phyloP scores from a whole-genome alignment of 30 jellyfish, hydroid and myxozoan species.

The Turritopsis rubra region DNA sequence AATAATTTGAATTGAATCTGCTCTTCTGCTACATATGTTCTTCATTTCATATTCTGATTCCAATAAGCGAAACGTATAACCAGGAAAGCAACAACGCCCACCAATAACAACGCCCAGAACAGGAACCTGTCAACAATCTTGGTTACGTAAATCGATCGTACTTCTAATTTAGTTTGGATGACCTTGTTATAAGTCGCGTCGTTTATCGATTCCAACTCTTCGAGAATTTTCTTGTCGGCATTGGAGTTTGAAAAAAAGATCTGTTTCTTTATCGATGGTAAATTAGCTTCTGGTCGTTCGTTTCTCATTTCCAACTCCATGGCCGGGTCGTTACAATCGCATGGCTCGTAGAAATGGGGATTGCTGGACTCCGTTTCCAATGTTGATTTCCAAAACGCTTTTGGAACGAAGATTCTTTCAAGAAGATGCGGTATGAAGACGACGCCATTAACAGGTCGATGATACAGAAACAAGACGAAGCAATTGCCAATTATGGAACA shows the following conservation, averaged over 20 bases:
- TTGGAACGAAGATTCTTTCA: neutral
- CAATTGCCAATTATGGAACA: neutral
- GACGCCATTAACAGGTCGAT: neutral
- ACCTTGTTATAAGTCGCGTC: neutral
- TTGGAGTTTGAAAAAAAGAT: neutral
- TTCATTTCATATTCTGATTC: neutral
- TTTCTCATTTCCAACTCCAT: neutral
- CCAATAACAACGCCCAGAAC: neutral
- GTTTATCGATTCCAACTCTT: neutral
- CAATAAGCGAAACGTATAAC: neutral
- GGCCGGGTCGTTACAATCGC: neutral
- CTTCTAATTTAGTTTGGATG: neutral
- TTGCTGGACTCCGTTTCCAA: neutral
- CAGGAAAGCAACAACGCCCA: neutral
- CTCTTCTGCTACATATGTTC: neutral
- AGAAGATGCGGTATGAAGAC: neutral
- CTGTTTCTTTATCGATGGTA: neutral
- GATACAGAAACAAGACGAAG: neutral
- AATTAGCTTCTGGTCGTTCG: no score
- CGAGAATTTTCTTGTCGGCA: neutral
- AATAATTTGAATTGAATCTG: no score
- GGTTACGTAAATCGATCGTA: neutral
- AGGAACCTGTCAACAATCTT: neutral
- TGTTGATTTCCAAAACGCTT: neutral
- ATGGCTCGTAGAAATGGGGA: neutral